Conservation (phyloP, 2,888 invertebrate genomes). For the Colostygia pectinataria region DNA sequence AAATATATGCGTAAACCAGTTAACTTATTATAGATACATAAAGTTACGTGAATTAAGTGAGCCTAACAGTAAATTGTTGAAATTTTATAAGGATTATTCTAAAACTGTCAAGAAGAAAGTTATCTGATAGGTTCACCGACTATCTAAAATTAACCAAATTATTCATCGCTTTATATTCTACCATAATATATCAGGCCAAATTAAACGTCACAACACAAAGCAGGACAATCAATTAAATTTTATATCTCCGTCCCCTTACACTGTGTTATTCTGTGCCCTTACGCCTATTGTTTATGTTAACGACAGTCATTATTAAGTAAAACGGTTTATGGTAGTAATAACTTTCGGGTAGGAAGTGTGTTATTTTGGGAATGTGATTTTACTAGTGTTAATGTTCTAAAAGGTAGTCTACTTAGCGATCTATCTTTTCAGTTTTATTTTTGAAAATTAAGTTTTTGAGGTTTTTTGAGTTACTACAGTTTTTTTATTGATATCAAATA, state of each 20-base stretch:
- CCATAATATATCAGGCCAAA: conserved; percentile 34
- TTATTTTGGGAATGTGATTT: conserved; percentile 21
- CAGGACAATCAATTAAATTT: conserved; percentile 54
- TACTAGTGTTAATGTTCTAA: too few species aligned
- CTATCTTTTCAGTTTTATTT: too few species aligned
- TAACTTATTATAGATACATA: too few species aligned
- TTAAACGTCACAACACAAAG: conserved; percentile 47
- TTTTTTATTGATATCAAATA: too few species aligned
- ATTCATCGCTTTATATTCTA: conserved; percentile 5
- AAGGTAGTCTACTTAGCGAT: too few species aligned
- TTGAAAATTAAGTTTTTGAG: too few species aligned
- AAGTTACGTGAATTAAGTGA: too few species aligned
- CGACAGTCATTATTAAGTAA: conserved; percentile 48
- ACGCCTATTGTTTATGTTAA: conserved; percentile 48
- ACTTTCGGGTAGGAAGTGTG: conserved; percentile 25
- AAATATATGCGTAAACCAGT: too few species aligned
- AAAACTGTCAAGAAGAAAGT: too few species aligned
- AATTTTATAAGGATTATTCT: too few species aligned
- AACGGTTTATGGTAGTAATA: conserved; percentile 53
- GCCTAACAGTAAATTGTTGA: too few species aligned
- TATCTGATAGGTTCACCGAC: not conserved
- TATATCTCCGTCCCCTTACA: conserved; percentile 34
- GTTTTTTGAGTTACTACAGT: too few species aligned
- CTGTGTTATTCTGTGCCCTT: conserved; percentile 11
- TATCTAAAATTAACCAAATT: conserved; percentile 16